Evolutionary conservation across 2,888 invertebrate species (phyloP), one percentile per base, ranked within the genome.

Genomic region (Patella pellucida): DNA sequence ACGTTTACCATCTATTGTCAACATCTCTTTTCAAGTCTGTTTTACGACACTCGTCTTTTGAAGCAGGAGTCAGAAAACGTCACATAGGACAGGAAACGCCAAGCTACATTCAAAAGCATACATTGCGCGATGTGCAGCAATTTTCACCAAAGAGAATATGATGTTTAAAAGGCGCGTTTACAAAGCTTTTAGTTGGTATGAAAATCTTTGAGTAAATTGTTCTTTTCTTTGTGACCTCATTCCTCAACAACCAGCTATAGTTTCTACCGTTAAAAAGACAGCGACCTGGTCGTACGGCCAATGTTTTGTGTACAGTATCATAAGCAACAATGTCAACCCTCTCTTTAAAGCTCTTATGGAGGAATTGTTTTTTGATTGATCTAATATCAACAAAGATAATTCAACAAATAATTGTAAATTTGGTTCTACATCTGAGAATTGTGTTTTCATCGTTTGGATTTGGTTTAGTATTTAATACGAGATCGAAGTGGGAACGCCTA

Each of bases 71-170:
- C 51, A 52, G n/a, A 23, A 52, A 52, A 52, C 50, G 41, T 69
- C 23, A 52, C 15, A 19, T 23, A 71, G 16, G 71, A 71, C 71
- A 52, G 71, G 52, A 71, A 71, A 52, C 52, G 41, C 51, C 71
- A 23, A 51, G 12, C 52, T 51, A 52, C 52, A 52, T 51, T 71
- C 50, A 51, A 71, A 71, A 51, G 52, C 52, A 71, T 52, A 71
- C 50, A 71, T 23, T 52, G 71, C 52, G 62, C 62, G 62, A 71
- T 71, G 71, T 52, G 41, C 23, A 71, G 71, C 52, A 71, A 71
- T 71, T 51, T 71, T 71, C 71, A 71, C 71, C 71, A 71, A 71
- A 71, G 71, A 23, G 51, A 71, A 71, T 52, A 51, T 41, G 23
- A 50, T 51, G 50, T 71, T 51, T 51, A 23, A 51, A 71, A 52